Conservation (phyloP, 2,797 vertebrate genomes). For the Ctenopoma kingsleyae region DNA sequence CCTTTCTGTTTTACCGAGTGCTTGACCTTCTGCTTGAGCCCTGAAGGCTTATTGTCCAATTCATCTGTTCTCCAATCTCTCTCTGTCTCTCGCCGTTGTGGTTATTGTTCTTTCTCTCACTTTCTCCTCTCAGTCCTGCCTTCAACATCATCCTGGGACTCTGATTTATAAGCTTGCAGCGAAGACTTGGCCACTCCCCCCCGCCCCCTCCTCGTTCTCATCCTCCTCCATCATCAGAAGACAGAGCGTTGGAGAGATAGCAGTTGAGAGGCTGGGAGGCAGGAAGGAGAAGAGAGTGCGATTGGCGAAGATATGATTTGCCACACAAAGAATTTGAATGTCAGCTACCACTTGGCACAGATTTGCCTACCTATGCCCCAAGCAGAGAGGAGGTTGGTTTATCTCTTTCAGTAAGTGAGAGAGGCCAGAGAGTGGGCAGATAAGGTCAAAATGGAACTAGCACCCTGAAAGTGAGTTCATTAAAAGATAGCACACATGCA, state of each 20-base stretch:
- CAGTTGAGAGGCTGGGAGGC: conserved; percentile 6
- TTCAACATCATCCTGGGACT: conserved; percentile 39
- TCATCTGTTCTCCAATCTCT: conserved; percentile 65
- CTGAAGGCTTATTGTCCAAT: conserved; percentile 66
- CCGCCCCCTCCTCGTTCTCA: background rate
- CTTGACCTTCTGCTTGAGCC: conserved; percentile 54
- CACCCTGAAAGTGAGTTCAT: conserved; percentile 50
- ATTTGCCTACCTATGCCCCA: conserved; percentile 52
- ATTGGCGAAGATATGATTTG: conserved; percentile 49
- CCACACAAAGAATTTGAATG: conserved; percentile 69
- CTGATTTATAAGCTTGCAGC: conserved; percentile 68
- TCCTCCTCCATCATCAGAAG: conserved; percentile 24
- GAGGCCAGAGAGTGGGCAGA: conserved; percentile 33
- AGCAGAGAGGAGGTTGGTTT: conserved; percentile 41
- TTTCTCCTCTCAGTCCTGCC: conserved; percentile 39
- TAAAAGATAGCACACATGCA: conserved; percentile 44
- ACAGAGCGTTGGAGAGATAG: conserved; percentile 23
- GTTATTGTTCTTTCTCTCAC: conserved; percentile 59
- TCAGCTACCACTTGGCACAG: conserved; percentile 36
- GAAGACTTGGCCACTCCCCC: conserved; percentile 11
- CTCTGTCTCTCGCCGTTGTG: conserved; percentile 42
- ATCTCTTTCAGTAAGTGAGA: conserved; percentile 22
- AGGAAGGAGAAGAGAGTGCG: conserved; percentile 6
- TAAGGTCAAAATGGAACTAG: conserved; percentile 52
- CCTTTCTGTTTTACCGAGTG: conserved; percentile 32